Evolutionary conservation across 2,113 vertebrate species (phyloP).

Genomic region (Mirounga angustirostris): DNA sequence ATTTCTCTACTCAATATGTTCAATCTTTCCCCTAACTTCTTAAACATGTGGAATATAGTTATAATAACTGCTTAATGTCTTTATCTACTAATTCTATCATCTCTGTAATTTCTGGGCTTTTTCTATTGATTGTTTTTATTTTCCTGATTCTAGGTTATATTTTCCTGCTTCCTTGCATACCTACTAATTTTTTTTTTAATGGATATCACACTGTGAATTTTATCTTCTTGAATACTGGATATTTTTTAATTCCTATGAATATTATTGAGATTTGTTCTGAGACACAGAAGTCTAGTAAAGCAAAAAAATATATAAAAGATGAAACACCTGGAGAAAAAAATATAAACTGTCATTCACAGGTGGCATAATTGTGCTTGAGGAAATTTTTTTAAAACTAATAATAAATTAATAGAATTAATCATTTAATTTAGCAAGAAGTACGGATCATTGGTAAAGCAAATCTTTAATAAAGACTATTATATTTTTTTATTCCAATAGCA

Average conservation of each 20-base stretch:
- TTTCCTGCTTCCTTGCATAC: background rate
- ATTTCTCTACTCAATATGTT: background rate
- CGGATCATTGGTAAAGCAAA: background rate
- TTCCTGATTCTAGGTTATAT: background rate
- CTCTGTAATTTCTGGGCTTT: background rate
- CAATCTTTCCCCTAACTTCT: background rate
- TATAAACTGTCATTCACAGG: background rate
- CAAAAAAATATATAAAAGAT: background rate
- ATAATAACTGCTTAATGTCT: background rate
- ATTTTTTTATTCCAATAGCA: background rate
- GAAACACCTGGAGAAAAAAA: background rate
- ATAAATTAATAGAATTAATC: background rate
- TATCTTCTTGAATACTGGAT: background rate
- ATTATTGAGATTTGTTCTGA: background rate
- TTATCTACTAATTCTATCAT: conserved; percentile 21
- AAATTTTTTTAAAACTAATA: background rate
- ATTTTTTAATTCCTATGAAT: background rate
- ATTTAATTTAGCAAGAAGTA: background rate
- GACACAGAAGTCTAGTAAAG: background rate
- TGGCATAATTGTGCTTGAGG: background rate
- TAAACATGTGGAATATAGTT: background rate
- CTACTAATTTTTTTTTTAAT: background rate
- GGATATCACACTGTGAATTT: background rate
- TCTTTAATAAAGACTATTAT: background rate
- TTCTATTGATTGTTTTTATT: background rate